A percentile compares a stretch with the other conserved stretches of the same genome.
These are phyloP conservation scores for Ectropis crepuscularia DNA, from an alignment of 2,888 invertebrate genomes.

Conservation along the genomic window DNA sequence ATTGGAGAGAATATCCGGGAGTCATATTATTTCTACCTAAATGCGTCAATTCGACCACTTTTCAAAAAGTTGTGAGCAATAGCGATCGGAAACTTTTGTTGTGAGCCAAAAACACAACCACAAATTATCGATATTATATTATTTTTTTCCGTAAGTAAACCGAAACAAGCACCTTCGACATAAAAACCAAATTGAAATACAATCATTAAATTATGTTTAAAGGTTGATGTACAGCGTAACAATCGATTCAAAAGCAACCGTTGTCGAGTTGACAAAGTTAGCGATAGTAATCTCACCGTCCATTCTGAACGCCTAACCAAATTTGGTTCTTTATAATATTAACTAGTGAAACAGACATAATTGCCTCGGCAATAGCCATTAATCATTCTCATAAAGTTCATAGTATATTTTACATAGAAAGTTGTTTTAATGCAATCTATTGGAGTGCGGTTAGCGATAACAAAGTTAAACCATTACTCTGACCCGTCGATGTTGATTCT, in stretches of 20 bases:
- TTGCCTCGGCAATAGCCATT: slow-evolving; percentile 17
- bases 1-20: no score
- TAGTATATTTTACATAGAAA: slow-evolving; percentile 16
- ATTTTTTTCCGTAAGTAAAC: no score
- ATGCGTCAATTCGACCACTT: no score
- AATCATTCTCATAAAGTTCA: slow-evolving; percentile 20
- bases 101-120: no score
- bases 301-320: slow-evolving; percentile 9
- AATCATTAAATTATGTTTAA: background rate
- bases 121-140: no score
- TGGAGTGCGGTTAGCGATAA: slow-evolving; percentile 21
- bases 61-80: no score
- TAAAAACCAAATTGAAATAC: background rate
- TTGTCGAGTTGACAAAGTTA: slow-evolving; percentile 9
- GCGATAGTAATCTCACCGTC: slow-evolving; percentile 2
- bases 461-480: slow-evolving; percentile 44
- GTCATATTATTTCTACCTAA: no score
- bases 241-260: slow-evolving; percentile 2
- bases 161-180: no score
- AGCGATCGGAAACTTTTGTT: no score
- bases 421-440: slow-evolving; percentile 16
- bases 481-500: slow-evolving; percentile 35
- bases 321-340: background rate
- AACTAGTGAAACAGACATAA: slow-evolving; percentile 8
- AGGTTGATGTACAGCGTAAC: background rate